These are phyloP conservation scores for Mythimna pallens DNA, from an alignment of 2,888 invertebrate species.

Conservation along the genomic window DNA sequence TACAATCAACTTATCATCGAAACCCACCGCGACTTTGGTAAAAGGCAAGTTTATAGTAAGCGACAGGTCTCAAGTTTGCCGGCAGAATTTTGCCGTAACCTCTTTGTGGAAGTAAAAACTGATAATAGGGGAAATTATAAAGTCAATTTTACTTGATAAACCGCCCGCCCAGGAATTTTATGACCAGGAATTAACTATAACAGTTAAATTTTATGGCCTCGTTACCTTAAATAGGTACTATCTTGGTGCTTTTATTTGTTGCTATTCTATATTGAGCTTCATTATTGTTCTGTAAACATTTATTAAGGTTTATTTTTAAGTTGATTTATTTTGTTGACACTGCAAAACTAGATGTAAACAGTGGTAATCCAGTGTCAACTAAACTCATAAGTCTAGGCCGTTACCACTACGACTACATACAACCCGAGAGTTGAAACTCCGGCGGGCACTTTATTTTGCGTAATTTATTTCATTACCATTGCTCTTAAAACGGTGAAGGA, in stretches of 20 bases:
- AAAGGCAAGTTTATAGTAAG: slow-evolving; percentile 77
- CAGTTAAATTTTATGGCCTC: slow-evolving; percentile 67
- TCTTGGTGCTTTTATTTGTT: slow-evolving; percentile 29
- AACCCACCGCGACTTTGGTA: slow-evolving; percentile 64
- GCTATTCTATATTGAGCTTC: slow-evolving; percentile 16
- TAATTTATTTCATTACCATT: no score
- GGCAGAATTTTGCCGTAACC: slow-evolving; percentile 67
- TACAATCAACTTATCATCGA: slow-evolving; percentile 56
- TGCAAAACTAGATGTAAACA: slow-evolving; percentile 12
- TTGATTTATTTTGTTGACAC: slow-evolving; percentile 32
- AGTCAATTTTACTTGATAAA: slow-evolving; percentile 60
- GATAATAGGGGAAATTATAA: slow-evolving; percentile 71
- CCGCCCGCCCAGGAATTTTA: slow-evolving; percentile 36
- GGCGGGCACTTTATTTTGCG: no score
- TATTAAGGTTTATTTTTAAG: slow-evolving; percentile 10
- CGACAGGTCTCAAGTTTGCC: slow-evolving; percentile 75
- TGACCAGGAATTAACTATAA: slow-evolving; percentile 56
- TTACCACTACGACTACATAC: no score
- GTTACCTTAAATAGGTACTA: slow-evolving; percentile 34
- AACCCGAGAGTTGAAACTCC: no score
- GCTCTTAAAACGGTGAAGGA: no score
- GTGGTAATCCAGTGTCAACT: no score
- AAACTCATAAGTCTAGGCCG: no score
- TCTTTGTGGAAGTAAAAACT: slow-evolving; percentile 70
- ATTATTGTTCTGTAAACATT: slow-evolving; percentile 15